Evolutionary conservation across 2,888 invertebrate species (phyloP).

Genomic region (Hypselothyrea guttata): DNA sequence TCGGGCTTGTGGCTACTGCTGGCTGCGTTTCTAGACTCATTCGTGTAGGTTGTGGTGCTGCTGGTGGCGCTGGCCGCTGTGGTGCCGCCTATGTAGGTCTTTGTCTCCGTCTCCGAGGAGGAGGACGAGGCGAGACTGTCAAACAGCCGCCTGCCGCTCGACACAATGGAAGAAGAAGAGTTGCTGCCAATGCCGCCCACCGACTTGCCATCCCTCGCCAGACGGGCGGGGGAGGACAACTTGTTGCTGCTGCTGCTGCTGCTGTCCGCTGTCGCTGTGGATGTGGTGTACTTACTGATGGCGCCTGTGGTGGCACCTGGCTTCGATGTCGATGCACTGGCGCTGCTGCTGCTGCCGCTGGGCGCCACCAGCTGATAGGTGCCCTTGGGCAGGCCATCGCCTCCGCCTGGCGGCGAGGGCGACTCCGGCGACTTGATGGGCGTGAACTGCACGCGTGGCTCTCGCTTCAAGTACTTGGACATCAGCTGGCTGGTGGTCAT

Average conservation of each 20-base stretch:
- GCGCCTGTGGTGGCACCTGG: slow-evolving; percentile 66
- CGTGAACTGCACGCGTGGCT: slow-evolving; percentile 81
- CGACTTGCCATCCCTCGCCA: slow-evolving; percentile 53
- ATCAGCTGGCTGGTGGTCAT: slow-evolving; percentile 82
- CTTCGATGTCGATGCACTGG: slow-evolving; percentile 37
- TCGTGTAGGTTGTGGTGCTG: slow-evolving; percentile 74
- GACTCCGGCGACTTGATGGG: slow-evolving; percentile 81
- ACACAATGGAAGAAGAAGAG: slow-evolving; percentile 69
- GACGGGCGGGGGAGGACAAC: slow-evolving; percentile 77
- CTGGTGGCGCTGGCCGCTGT: slow-evolving; percentile 61
- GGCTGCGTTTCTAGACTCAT: slow-evolving; percentile 78
- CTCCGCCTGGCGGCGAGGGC: slow-evolving; percentile 78
- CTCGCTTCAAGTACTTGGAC: slow-evolving; percentile 81
- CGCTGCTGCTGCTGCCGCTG: slow-evolving; percentile 45
- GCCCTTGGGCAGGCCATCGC: slow-evolving; percentile 78
- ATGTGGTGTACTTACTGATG: slow-evolving; percentile 70
- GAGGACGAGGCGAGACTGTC: slow-evolving; percentile 78
- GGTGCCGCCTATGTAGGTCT: slow-evolving; percentile 66
- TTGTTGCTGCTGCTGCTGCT: slow-evolving; percentile 63
- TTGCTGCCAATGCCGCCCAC: slow-evolving; percentile 55
- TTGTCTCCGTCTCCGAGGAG: slow-evolving; percentile 70
- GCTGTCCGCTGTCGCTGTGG: slow-evolving; percentile 52
- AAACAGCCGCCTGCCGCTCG: slow-evolving; percentile 77
- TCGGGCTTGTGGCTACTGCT: slow-evolving; percentile 76
- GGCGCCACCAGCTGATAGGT: slow-evolving; percentile 78